A percentile compares a stretch with the other conserved stretches of the same genome.
Evolutionary conservation across 2,113 vertebrate species (phyloP).

Genomic region (Melanostigma gelatinosum): DNA sequence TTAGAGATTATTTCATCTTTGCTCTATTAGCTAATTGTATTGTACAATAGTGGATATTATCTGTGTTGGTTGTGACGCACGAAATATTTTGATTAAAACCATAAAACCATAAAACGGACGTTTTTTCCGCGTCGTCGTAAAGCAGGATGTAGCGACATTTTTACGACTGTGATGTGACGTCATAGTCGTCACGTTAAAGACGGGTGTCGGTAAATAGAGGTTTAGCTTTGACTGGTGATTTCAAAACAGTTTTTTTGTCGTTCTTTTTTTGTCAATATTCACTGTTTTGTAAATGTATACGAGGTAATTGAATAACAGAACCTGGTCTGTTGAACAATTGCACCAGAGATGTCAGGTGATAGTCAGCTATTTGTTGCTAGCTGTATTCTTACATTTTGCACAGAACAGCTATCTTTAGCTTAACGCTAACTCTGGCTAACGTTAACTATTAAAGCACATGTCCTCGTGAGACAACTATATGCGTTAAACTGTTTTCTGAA

Average conservation of each 20-base stretch:
- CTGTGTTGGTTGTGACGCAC: too few species aligned
- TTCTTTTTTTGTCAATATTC: background rate
- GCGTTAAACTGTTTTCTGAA: background rate
- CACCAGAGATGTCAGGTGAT: slow-evolving; percentile 3
- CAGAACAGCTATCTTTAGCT: background rate
- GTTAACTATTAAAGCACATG: background rate
- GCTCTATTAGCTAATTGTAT: background rate
- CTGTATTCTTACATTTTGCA: background rate
- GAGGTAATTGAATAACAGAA: background rate
- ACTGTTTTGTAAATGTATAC: background rate
- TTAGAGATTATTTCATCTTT: background rate
- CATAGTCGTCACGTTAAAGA: background rate
- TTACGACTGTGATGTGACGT: slow-evolving; percentile 44
- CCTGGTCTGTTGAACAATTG: fast-evolving
- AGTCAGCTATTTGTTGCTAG: slow-evolving; percentile 11
- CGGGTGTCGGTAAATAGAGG: slow-evolving; percentile 36
- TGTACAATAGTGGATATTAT: background rate
- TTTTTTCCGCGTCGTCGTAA: slow-evolving; percentile 37
- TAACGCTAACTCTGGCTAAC: background rate
- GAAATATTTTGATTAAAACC: background rate
- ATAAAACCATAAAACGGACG: background rate
- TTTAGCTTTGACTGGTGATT: background rate
- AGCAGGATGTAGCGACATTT: slow-evolving; percentile 1
- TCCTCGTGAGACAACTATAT: background rate
- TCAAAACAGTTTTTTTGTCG: background rate